These are phyloP conservation scores for Neodon shergylaensis DNA, from an alignment of 2,113 vertebrate species.

Conservation along the genomic window DNA sequence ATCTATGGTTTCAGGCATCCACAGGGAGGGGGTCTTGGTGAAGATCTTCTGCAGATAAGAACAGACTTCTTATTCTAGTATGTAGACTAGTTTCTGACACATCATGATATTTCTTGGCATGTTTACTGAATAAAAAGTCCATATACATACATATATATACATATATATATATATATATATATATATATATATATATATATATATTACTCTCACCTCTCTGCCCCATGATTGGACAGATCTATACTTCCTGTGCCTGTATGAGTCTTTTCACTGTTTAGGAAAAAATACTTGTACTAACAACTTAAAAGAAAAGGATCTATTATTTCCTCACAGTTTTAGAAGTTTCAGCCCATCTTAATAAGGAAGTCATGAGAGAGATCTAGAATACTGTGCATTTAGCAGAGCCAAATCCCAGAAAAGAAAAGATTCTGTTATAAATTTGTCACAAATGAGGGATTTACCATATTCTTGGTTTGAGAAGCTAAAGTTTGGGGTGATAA, in stretches of 20 bases:
- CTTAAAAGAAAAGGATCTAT: background rate
- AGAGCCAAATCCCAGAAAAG: background rate
- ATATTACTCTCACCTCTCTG: background rate
- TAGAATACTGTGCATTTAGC: background rate
- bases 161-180: too few relatives aligned
- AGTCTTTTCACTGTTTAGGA: background rate
- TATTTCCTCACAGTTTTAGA: background rate
- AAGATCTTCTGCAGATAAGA: background rate
- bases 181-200: background rate
- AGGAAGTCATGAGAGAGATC: background rate
- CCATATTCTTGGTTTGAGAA: background rate
- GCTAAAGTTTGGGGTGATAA: background rate
- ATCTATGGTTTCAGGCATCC: background rate
- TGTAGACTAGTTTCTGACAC: background rate
- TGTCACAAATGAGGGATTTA: slow-evolving; percentile 20
- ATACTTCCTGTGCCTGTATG: background rate
- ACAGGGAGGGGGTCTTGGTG: background rate
- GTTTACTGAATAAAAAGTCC: slow-evolving; percentile 5
- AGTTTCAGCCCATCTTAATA: background rate
- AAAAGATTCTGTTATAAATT: background rate
- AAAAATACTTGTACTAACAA: background rate
- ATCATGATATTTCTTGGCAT: background rate
- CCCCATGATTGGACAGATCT: background rate
- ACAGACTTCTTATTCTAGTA: background rate
- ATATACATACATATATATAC: background rate